Conservation (phyloP, 2,113 vertebrate species). For the Carettochelys insculpta region DNA sequence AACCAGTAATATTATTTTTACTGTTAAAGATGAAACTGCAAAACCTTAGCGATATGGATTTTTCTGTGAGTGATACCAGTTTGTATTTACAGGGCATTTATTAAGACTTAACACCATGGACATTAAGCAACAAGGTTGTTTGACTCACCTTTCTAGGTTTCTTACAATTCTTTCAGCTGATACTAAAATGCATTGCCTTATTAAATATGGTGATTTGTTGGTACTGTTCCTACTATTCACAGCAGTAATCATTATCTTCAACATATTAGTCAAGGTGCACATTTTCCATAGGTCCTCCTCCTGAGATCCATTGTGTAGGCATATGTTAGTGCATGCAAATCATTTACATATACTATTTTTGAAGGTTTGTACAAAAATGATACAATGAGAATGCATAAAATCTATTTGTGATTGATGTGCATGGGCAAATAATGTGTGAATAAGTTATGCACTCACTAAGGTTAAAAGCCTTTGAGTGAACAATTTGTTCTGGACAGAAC, state of each 20-base stretch:
- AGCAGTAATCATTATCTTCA: conserved; percentile 22
- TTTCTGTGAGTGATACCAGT: not conserved
- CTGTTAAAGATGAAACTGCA: not conserved
- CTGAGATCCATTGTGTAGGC: not conserved
- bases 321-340: conserved; percentile 24
- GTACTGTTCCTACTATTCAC: not conserved
- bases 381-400: conserved; percentile 4
- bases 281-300: conserved; percentile 17
- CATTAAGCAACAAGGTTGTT: not conserved
- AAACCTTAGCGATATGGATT: conserved; percentile 16
- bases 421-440: not conserved
- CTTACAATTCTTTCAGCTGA: not conserved
- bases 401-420: conserved; percentile 1
- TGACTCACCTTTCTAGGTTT: not conserved
- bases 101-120: conserved; percentile 9
- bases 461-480: not conserved
- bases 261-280: conserved; percentile 18
- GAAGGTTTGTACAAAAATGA: conserved; percentile 39
- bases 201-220: not conserved
- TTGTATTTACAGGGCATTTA: not conserved
- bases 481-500: not conserved
- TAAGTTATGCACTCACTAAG: not conserved
- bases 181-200: not conserved
- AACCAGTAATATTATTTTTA: not conserved
- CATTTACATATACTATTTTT: conserved; percentile 50